A percentile compares a stretch with the other conserved stretches of the same genome.
Conservation (phyloP, 2,797 vertebrate species). For the Bucorvus abyssinicus region DNA sequence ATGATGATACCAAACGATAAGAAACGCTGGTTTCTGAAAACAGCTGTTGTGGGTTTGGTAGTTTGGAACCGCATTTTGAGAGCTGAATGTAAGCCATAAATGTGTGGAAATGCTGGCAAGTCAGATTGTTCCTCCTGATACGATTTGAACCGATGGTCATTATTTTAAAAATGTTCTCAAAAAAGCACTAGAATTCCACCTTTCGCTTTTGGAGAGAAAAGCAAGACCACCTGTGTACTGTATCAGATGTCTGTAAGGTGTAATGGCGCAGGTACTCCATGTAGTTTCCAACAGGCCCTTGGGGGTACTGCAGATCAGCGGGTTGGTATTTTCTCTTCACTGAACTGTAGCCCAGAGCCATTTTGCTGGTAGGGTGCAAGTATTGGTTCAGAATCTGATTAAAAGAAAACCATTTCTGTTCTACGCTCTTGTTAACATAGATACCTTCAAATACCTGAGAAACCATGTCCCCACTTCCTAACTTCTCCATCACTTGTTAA, state of each 20-base stretch:
- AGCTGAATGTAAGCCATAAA: slow-evolving; percentile 36
- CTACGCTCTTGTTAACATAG: background rate
- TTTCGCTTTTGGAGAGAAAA: background rate
- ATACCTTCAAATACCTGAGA: background rate
- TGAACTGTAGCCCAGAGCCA: background rate
- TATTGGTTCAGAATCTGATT: background rate
- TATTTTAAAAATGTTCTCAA: background rate
- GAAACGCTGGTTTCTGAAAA: slow-evolving; percentile 44
- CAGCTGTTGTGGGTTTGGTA: slow-evolving; percentile 61
- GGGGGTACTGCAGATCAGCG: background rate
- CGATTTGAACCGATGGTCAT: background rate
- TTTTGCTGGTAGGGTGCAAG: background rate
- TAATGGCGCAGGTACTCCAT: too few species aligned
- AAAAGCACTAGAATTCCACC: background rate
- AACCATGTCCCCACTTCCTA: background rate
- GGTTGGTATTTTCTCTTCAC: background rate
- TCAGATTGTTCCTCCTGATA: slow-evolving; percentile 46
- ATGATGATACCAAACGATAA: slow-evolving; percentile 36
- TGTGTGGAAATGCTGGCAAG: slow-evolving; percentile 7
- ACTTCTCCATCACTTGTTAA: background rate
- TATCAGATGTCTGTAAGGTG: background rate
- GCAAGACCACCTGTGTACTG: background rate
- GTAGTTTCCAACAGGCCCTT: background rate
- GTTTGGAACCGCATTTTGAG: slow-evolving; percentile 37
- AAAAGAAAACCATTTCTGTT: background rate